Base-by-base conservation (phyloP, 2,888 invertebrate genomes). In the Cerceris ruficornis region DNA sequence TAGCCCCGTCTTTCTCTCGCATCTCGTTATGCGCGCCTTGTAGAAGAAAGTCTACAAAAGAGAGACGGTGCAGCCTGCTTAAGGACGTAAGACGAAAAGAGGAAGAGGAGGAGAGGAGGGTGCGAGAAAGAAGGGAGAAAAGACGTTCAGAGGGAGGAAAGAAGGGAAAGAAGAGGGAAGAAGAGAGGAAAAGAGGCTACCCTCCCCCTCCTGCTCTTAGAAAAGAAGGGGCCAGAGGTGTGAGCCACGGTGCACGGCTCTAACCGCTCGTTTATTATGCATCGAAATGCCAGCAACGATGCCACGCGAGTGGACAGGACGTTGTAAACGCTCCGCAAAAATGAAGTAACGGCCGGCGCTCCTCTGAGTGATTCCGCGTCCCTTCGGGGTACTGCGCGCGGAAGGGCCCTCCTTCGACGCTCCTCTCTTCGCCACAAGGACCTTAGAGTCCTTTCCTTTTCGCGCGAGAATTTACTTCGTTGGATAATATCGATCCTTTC, bases 181-280 rank as follows among this genome's bases (percentile, higher is more conserved):
- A 64, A 50, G 58, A 13, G 14, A 14, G 39, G 57, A 41, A 13
- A 9, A 14, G 52, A 6, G 57, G 61, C 5, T 8, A 14, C 13
- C 69, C 14, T 61, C 65, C 59, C 77, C 57, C 60, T 78, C 54
- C 52, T 64, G 58, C 79, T 78, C 70, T 74, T 70, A 70, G 77
- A 77, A 65, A 66, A 73, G 77, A 75, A 67, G 77, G 71, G 71
- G 58, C 80, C 80, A 87, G 83, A 89, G 88, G 89, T 90, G 90
- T 89, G 85, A 88, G 89, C 86, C 85, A 87, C 85, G 86, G 88
- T 86, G 88, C 87, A 84, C 81, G 89, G 89, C 89, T 28, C 28
- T 90, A 90, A 91, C 90, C 89, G 89, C 90, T 91, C 91, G 90
- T 91, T 91, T 91, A 91, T 91, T 91, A 91, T 91, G 91, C 91